These are phyloP conservation scores for Lepus townsendii DNA, from an alignment of 2,797 vertebrate species.

Conservation along the genomic window DNA sequence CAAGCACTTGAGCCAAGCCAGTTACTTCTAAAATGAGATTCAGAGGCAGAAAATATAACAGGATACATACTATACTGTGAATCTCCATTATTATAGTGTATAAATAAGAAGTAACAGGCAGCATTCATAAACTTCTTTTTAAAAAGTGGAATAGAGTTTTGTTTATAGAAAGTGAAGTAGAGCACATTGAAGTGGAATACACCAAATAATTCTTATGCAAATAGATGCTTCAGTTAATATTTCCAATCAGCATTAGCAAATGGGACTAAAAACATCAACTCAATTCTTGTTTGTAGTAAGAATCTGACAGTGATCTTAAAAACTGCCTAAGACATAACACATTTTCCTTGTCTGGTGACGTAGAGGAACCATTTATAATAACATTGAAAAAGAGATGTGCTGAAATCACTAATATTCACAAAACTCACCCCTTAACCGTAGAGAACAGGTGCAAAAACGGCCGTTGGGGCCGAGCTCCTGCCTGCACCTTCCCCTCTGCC, in stretches of 20 bases:
- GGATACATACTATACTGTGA: neutral
- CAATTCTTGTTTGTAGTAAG: neutral
- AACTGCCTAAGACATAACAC: neutral
- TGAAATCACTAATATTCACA: neutral
- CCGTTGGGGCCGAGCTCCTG: neutral
- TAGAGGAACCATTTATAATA: conserved; percentile 11
- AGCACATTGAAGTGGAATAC: neutral
- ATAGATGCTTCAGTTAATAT: neutral
- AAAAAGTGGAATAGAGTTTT: neutral
- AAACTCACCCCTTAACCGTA: neutral
- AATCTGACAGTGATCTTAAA: neutral
- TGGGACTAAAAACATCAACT: neutral
- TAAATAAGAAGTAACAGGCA: neutral
- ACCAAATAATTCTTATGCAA: neutral
- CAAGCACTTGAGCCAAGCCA: neutral
- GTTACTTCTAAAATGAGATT: conserved; percentile 45
- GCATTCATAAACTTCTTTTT: neutral
- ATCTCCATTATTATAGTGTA: neutral
- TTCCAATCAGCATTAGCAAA: neutral
- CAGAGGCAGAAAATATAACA: conserved; percentile 4
- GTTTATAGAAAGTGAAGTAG: neutral
- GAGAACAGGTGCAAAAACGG: neutral
- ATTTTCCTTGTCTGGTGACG: neutral
- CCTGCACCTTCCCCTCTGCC: neutral
- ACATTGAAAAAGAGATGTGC: neutral